Percentiles rank a stretch among this genome's conserved stretches.
These are phyloP conservation scores for Chondrilla cf. caribensis DNA, from an alignment of 37 sponge, comb jelly and placozoan genomes.

Conservation along the genomic window DNA sequence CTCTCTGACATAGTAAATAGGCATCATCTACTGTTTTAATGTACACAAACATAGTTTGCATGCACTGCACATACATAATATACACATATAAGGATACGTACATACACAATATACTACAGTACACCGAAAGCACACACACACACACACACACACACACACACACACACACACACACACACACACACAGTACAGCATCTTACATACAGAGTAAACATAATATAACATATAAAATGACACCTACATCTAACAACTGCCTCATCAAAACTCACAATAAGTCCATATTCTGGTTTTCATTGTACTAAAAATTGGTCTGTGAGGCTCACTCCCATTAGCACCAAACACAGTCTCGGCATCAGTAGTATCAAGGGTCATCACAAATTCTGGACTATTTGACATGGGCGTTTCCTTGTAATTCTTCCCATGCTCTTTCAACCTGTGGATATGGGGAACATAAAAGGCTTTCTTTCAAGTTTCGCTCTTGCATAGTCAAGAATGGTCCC, in stretches of 20 bases:
- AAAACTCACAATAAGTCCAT: slow-evolving; percentile 16
- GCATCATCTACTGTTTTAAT: no score
- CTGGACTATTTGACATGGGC: slow-evolving; percentile 24
- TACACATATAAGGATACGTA: no score
- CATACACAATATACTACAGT: no score
- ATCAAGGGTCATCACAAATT: slow-evolving; percentile 29
- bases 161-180: no score
- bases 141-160: no score
- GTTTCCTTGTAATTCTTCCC: slow-evolving; percentile 43
- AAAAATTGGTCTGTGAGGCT: slow-evolving; percentile 35
- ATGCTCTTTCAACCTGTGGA: slow-evolving; percentile 29
- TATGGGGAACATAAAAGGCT: neutral
- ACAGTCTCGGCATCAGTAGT: slow-evolving; percentile 50
- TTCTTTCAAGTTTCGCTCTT: neutral
- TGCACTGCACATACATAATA: no score
- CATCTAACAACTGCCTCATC: no score
- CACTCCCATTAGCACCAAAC: slow-evolving; percentile 50
- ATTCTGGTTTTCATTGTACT: slow-evolving; percentile 6
- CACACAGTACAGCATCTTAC: no score
- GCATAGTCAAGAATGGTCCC: slow-evolving; percentile 36
- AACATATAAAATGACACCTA: no score
- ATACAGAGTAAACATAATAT: no score
- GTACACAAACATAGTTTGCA: no score
- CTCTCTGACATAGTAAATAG: no score
- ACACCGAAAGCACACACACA: neutral